Percentiles rank a stretch among this genome's conserved stretches.
phyloP scores from a whole-genome alignment of 2,113 vertebrate species.

The Lycaon pictus region DNA sequence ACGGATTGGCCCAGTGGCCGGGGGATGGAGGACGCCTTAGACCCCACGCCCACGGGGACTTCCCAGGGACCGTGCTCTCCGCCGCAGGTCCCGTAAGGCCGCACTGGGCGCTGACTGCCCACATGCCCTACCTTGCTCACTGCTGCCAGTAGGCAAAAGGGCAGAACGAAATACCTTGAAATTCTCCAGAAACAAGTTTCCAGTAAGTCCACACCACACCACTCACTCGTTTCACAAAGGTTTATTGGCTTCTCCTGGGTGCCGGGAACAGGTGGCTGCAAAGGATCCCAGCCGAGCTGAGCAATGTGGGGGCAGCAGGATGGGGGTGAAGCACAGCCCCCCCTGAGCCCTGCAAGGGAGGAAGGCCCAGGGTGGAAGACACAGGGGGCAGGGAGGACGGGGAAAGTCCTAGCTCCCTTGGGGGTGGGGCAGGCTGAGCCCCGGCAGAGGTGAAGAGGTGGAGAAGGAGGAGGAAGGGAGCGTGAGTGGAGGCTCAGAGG shows the following conservation, averaged over 20 bases:
- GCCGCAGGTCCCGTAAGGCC: background rate
- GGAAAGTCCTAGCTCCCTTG: background rate
- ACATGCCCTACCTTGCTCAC: background rate
- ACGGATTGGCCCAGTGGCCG: background rate
- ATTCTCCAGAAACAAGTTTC: background rate
- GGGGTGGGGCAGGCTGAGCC: background rate
- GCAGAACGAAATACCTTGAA: background rate
- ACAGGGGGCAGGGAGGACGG: too few relatives aligned
- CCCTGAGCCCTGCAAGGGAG: fast-evolving
- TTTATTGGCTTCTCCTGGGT: constrained; percentile 34
- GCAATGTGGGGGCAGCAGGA: background rate
- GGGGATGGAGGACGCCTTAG: fast-evolving
- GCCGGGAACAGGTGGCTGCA: fast-evolving
- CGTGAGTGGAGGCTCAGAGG: background rate
- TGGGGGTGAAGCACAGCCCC: background rate
- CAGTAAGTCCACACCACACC: constrained; percentile 36
- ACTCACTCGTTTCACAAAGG: background rate
- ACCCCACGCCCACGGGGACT: fast-evolving
- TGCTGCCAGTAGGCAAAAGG: background rate
- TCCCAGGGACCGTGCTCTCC: fast-evolving
- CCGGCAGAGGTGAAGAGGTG: background rate
- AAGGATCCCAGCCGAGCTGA: background rate
- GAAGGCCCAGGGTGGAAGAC: background rate
- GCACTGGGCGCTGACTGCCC: fast-evolving
- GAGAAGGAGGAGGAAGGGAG: background rate